phyloP scores from a whole-genome alignment of 2,797 vertebrate genomes.

The Mico argentatus region DNA sequence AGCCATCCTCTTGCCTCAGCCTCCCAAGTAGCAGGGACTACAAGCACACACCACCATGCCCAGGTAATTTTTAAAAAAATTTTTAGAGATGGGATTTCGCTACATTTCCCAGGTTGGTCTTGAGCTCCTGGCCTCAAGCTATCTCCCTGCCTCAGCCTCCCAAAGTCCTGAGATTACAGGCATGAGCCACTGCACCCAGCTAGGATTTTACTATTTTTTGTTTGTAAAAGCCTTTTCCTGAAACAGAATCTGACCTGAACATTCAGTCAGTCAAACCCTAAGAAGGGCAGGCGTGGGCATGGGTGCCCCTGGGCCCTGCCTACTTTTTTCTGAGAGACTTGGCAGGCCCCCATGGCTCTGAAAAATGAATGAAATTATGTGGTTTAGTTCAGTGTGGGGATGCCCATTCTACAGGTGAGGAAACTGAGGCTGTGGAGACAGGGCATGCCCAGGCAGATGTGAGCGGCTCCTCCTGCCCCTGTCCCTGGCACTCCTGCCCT shows the following conservation, averaged over 20 bases:
- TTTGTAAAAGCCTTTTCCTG: background rate
- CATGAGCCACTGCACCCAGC: background rate
- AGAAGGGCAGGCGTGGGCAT: background rate
- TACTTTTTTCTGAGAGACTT: background rate
- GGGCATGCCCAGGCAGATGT: accelerated
- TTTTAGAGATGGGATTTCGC: background rate
- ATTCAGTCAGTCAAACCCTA: background rate
- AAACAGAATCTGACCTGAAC: background rate
- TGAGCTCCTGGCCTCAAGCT: background rate
- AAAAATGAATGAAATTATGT: background rate
- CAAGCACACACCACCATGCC: no score
- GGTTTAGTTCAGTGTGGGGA: background rate
- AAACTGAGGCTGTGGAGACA: background rate
- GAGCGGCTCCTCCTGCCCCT: background rate
- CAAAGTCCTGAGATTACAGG: background rate
- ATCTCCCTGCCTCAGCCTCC: background rate
- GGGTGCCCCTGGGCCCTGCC: background rate
- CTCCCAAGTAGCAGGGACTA: no score
- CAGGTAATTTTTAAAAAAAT: no score
- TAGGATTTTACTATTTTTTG: background rate
- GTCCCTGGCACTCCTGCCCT: background rate
- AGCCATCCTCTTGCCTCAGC: no score
- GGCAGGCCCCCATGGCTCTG: accelerated
- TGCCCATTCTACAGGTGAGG: background rate
- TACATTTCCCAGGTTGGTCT: background rate